Conservation (phyloP, 2,888 invertebrate genomes). For the Rhyacophila evoluta region DNA sequence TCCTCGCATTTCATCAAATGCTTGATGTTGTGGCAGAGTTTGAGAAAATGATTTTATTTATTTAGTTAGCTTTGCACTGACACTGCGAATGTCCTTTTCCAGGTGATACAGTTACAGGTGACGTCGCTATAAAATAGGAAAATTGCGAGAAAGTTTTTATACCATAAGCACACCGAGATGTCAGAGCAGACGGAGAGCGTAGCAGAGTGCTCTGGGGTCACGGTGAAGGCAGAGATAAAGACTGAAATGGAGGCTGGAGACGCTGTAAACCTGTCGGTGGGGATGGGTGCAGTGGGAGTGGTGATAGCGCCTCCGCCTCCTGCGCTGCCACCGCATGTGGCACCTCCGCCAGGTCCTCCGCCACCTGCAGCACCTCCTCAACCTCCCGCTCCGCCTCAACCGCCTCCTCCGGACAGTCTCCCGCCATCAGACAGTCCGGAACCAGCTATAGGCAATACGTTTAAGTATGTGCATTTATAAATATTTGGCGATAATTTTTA, state of each 20-base stretch:
- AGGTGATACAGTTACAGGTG: conserved; percentile 24
- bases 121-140: conserved; percentile 38
- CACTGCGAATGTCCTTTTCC: neutral
- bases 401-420: conserved; percentile 27
- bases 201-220: conserved; percentile 38
- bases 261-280: neutral
- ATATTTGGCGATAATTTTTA: no score
- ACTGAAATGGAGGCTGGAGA: conserved; percentile 7
- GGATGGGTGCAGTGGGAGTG: neutral
- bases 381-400: conserved; percentile 39
- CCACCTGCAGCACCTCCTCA: conserved; percentile 33
- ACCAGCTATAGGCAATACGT: neutral
- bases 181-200: conserved; percentile 38
- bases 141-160: conserved; percentile 42
- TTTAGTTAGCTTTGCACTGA: neutral
- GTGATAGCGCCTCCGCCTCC: neutral
- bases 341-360: conserved; percentile 30
- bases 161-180: conserved; percentile 44
- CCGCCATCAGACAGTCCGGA: neutral
- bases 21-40: no score
- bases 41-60: no score
- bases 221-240: conserved; percentile 29
- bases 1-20: no score
- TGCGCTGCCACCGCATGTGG: neutral
- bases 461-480: neutral